phyloP scores from a whole-genome alignment of 2,888 invertebrate genomes.

The Epinotia bilunana region DNA sequence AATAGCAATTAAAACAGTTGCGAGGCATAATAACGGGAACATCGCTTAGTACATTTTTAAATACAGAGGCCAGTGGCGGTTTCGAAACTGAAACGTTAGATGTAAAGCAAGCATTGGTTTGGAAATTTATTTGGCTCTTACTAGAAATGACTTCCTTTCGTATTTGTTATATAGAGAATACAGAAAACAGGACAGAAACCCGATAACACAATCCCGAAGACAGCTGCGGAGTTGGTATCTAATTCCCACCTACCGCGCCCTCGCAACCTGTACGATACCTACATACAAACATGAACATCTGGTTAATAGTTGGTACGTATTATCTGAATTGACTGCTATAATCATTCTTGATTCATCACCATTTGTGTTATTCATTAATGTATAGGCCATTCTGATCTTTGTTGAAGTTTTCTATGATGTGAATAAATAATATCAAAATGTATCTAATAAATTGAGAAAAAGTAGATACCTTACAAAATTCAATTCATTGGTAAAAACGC shows the following conservation, averaged over 20 bases:
- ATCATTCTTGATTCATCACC: neutral
- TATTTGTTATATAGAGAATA: neutral
- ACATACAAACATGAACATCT: neutral
- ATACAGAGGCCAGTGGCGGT: conserved; percentile 21
- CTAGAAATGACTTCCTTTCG: neutral
- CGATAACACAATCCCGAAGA: conserved; percentile 15
- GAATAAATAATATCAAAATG: too few relatives aligned
- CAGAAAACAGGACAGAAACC: conserved; percentile 2
- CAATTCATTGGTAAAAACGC: too few relatives aligned
- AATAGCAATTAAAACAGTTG: conserved; percentile 48
- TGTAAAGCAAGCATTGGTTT: neutral
- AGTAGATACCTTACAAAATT: too few relatives aligned
- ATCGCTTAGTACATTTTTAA: conserved; percentile 39
- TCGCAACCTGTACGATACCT: neutral
- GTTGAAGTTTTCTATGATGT: too few relatives aligned
- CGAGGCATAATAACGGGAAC: conserved; percentile 44
- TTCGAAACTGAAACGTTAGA: conserved; percentile 20
- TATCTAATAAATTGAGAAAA: too few relatives aligned
- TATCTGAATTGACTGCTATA: neutral
- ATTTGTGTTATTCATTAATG: neutral
- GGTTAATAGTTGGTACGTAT: neutral
- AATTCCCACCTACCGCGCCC: conserved; percentile 19
- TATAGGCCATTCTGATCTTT: too few relatives aligned
- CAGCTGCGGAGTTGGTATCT: conserved; percentile 10
- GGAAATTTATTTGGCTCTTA: neutral